phyloP scores from a whole-genome alignment of 2,113 vertebrate genomes.

The Ameiurus melas region DNA sequence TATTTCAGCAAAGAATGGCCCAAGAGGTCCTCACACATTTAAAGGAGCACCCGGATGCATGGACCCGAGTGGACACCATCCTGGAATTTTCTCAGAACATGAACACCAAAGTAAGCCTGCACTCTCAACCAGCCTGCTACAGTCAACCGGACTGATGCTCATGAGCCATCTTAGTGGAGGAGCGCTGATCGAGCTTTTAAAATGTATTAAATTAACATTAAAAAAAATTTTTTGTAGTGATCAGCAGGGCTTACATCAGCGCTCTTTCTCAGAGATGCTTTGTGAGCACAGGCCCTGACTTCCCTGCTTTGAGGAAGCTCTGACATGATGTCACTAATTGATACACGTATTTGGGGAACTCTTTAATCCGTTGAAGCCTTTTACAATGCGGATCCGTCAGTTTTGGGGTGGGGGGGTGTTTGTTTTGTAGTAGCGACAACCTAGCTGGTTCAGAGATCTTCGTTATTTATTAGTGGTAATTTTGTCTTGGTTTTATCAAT shows the following conservation, averaged over 20 bases:
- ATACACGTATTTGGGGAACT: slow-evolving; percentile 5
- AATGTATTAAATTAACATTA: no score
- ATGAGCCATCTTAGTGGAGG: background rate
- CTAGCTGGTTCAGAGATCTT: background rate
- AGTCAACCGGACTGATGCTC: background rate
- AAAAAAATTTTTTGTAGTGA: background rate
- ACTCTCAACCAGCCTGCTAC: slow-evolving; percentile 47
- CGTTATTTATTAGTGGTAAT: background rate
- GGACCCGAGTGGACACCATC: slow-evolving; percentile 99
- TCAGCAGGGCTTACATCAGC: background rate
- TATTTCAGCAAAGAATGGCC: slow-evolving; percentile 96
- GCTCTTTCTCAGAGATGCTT: slow-evolving; percentile 8
- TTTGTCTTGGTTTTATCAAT: slow-evolving; percentile 16
- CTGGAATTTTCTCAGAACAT: slow-evolving; percentile 99
- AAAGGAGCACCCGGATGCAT: slow-evolving; percentile 98
- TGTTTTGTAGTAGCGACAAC: no score
- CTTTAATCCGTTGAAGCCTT: background rate
- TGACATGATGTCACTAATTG: slow-evolving; percentile 35
- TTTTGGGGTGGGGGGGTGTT: no score
- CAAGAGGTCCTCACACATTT: slow-evolving; percentile 98
- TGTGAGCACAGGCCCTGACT: slow-evolving; percentile 59
- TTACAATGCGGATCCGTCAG: background rate
- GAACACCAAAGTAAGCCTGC: slow-evolving; percentile 98
- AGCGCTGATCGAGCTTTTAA: slow-evolving; percentile 6
- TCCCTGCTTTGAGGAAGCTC: slow-evolving; percentile 86